These are phyloP conservation scores for Pseudopodoces humilis DNA, from an alignment of 2,113 vertebrate genomes.

Conservation along the genomic window DNA sequence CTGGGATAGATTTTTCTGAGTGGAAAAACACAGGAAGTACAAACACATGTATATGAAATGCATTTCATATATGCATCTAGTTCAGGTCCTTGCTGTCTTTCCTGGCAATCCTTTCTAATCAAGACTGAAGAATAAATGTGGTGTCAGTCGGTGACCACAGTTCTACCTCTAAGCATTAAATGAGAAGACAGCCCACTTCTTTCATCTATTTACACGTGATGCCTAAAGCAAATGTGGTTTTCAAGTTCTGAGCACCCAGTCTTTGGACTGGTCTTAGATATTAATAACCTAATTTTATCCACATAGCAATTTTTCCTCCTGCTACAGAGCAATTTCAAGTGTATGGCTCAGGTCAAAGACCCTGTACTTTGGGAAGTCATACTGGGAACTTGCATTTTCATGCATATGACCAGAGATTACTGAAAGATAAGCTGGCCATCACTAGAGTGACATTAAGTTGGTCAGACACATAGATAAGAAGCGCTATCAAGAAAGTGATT, in stretches of 20 bases:
- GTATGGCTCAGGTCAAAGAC: not conserved
- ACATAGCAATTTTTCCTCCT: not conserved
- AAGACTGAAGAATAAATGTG: not conserved
- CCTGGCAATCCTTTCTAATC: not conserved
- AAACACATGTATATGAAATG: not conserved
- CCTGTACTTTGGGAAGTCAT: not conserved
- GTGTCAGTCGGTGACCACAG: not conserved
- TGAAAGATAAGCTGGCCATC: not conserved
- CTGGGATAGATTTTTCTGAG: not conserved
- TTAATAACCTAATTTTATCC: not conserved
- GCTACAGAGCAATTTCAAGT: not conserved
- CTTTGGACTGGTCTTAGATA: not conserved
- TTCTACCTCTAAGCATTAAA: not conserved
- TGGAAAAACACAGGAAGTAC: not conserved
- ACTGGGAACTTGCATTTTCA: not conserved
- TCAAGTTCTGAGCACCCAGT: not conserved
- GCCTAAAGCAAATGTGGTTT: not conserved
- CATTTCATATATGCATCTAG: not conserved
- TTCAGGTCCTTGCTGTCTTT: not conserved
- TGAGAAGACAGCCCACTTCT: not conserved
- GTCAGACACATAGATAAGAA: not conserved
- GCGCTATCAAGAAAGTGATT: not conserved
- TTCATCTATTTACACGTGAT: not conserved
- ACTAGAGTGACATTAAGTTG: not conserved
- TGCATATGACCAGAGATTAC: not conserved